Conservation (phyloP, 2,113 vertebrate species). For the Pygoscelis adeliae region DNA sequence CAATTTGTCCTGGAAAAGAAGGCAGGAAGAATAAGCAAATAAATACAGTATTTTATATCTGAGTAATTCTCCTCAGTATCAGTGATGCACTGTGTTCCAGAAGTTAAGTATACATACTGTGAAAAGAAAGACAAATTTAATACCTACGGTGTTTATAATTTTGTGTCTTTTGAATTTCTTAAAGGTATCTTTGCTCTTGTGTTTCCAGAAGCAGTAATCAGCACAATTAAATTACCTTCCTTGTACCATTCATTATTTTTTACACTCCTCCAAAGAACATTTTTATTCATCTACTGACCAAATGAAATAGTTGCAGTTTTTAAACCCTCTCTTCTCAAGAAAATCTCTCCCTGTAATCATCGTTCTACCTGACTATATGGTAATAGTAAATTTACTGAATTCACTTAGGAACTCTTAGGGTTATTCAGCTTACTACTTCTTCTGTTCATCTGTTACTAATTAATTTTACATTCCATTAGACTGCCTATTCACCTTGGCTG, state of each 20-base stretch:
- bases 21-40: not conserved
- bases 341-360: not conserved
- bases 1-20: not conserved
- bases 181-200: not conserved
- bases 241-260: not conserved
- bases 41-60: not conserved
- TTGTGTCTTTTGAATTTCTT: not conserved
- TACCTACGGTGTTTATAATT: not conserved
- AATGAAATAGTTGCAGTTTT: not conserved
- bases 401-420: not conserved
- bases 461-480: slow-evolving; percentile 13
- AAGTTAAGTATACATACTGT: not conserved
- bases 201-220: not conserved
- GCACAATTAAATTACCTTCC: not conserved
- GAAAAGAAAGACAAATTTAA: not conserved
- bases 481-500: not conserved
- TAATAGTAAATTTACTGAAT: not conserved
- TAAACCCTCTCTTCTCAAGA: not conserved
- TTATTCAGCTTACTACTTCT: not conserved
- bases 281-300: slow-evolving; percentile 4
- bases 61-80: not conserved
- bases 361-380: not conserved
- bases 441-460: slow-evolving; percentile 40
- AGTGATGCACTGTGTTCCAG: not conserved
- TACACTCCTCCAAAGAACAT: not conserved